Conservation (phyloP, 2,113 vertebrate species). For the Carassius auratus region DNA sequence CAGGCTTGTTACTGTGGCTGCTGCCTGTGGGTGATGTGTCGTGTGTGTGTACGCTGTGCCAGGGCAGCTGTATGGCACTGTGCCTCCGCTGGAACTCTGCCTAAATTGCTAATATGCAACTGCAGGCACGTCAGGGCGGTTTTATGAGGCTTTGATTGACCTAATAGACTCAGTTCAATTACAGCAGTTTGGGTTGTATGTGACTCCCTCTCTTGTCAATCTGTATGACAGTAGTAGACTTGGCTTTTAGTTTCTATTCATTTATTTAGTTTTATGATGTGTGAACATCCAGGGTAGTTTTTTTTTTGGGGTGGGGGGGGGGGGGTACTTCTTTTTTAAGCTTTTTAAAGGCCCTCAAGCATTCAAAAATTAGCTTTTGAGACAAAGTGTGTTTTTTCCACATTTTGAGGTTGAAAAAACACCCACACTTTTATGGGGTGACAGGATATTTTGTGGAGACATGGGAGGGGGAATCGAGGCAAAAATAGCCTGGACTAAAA, state of each 20-base stretch:
- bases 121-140: constrained; percentile 48
- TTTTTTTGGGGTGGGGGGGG: background rate
- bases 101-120: constrained; percentile 52
- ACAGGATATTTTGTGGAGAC: background rate
- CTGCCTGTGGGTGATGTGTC: constrained; percentile 43
- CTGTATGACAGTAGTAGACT: constrained; percentile 14
- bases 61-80: constrained; percentile 55
- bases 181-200: background rate
- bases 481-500: background rate
- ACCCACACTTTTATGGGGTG: background rate
- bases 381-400: constrained; percentile 6
- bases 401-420: background rate
- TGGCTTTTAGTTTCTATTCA: background rate
- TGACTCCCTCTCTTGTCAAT: constrained; percentile 3
- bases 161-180: constrained; percentile 53
- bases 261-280: background rate
- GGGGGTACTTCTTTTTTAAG: background rate
- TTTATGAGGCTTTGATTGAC: constrained; percentile 44
- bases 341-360: background rate
- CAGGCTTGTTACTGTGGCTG: constrained; percentile 35
- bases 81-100: constrained; percentile 45
- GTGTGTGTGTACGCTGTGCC: constrained; percentile 3
- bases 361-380: constrained; percentile 6
- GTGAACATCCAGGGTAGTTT: constrained; percentile 30
- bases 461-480: background rate